phyloP scores from a whole-genome alignment of 1,140 invertebrate genomes.

The Brachionus rubens region DNA sequence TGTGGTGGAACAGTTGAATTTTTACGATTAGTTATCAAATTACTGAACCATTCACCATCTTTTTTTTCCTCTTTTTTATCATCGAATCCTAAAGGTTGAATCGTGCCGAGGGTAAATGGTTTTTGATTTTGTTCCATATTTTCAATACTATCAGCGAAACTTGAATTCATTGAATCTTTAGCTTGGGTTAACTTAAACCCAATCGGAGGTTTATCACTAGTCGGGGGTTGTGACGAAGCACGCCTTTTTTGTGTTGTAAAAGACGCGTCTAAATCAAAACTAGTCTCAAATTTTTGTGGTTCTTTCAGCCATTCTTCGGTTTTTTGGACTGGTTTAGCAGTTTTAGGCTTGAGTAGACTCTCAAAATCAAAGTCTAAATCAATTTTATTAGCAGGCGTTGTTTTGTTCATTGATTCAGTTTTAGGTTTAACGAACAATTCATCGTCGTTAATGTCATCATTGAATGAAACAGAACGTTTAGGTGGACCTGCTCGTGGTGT shows the following conservation, averaged over 20 bases:
- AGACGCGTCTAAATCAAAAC: slow-evolving; percentile 1
- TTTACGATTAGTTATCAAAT: slow-evolving; percentile 25
- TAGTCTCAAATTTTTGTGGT: not conserved
- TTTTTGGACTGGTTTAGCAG: not conserved
- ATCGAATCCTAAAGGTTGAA: not conserved
- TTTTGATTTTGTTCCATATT: slow-evolving; percentile 11
- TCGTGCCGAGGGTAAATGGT: not conserved
- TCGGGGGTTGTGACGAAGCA: not conserved
- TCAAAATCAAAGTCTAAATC: slow-evolving; percentile 30
- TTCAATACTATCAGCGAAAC: slow-evolving; percentile 41
- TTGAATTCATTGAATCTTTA: slow-evolving; percentile 46
- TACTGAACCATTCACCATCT: not conserved
- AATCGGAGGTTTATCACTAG: not conserved
- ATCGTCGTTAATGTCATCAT: not conserved
- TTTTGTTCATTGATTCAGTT: not conserved
- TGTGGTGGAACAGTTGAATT: not conserved
- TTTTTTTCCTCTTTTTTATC: slow-evolving; percentile 13
- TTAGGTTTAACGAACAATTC: not conserved
- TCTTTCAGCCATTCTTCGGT: slow-evolving; percentile 27
- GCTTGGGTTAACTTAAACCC: not conserved
- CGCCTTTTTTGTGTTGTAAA: not conserved
- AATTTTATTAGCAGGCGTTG: not conserved
- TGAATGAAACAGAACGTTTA: slow-evolving; percentile 24
- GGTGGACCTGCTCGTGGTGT: not conserved
- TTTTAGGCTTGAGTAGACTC: not conserved